Evolutionary conservation across 2,888 invertebrate genomes (phyloP).

Genomic region (Melinopterus prodromus): DNA sequence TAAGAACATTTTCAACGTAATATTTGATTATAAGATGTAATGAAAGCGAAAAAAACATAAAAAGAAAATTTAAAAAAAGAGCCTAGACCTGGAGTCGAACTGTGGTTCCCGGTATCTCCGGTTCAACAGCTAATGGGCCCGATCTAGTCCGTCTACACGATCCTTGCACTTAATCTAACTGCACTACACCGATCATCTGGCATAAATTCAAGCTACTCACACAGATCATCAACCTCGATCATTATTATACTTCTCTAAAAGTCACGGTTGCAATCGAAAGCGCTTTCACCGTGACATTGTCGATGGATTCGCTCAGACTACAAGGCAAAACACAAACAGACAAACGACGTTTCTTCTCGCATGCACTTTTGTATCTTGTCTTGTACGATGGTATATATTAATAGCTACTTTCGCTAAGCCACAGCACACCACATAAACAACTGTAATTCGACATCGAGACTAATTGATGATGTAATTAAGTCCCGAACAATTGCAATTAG

Average conservation of each 20-base stretch:
- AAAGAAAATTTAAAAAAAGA: too few relatives aligned
- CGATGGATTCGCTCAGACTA: not conserved
- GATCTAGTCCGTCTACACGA: not conserved
- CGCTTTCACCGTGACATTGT: not conserved
- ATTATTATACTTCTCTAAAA: not conserved
- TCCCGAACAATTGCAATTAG: not conserved
- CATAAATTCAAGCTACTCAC: not conserved
- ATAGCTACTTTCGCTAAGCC: not conserved
- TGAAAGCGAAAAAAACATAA: too few relatives aligned
- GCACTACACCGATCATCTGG: too few relatives aligned
- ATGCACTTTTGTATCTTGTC: not conserved
- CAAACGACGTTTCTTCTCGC: not conserved
- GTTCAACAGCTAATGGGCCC: too few relatives aligned
- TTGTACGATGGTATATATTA: not conserved
- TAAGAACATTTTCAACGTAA: too few relatives aligned
- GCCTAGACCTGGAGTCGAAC: too few relatives aligned
- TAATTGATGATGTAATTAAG: not conserved
- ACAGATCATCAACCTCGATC: not conserved
- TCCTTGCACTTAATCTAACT: not conserved
- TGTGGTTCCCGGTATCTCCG: too few relatives aligned
- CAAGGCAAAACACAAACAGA: not conserved
- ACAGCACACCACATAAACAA: not conserved
- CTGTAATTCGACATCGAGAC: not conserved
- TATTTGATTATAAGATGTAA: too few relatives aligned
- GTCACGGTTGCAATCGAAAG: slow-evolving; percentile 4